Base-by-base conservation (phyloP, 2,797 vertebrate species). In the Petrocephalus schoutedeni region DNA sequence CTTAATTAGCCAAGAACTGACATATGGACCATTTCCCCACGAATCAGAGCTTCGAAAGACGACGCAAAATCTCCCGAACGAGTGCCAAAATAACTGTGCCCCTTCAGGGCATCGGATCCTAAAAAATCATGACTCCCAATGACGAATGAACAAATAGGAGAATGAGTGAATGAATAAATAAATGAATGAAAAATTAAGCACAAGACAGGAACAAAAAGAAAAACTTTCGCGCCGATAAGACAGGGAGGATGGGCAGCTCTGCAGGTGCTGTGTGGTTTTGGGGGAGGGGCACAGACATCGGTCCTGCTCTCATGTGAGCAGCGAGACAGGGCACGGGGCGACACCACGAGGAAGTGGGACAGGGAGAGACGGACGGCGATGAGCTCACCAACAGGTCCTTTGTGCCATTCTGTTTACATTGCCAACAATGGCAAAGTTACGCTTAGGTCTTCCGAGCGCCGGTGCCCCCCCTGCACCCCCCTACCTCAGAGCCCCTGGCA, bases 381-480 rank as follows among this genome's bases (percentile, higher is more conserved):
- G 19, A 77, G 57, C 21, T 74, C 21, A 36, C 28, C 14, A 36
- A 61, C 32, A 23, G 51, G 67, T 80, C 85, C 53, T 61, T 57
- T 51, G 77, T 80, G 32, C 28, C 32, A 14, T 36, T 87, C 87
- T 80, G 86, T 23, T 83, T 85, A 61, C 53, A 23, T 67, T 88
- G 51, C 67, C 88, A 85, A 84, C 86, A 89, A 86, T 87, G 59
- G 88, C 57, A 87, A 59, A 88, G 59, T 87, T 88, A 74, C 49
- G 67, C 85, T 49, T 56, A 82, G 83, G 59, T 54, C 77, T 85
- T 54, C 45, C 32, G 89, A 77, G 80, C 19, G 85, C 86, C 58
- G 53, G 88, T 57, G 19, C 10, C 51, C 83, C 82, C 53, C 51
- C 83, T 41, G 36, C 83, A 16, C 54, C 32, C 12, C 2, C 12